These are phyloP conservation scores for Ancistrus triradiatus DNA, from an alignment of 2,113 vertebrate genomes.

Conservation along the genomic window DNA sequence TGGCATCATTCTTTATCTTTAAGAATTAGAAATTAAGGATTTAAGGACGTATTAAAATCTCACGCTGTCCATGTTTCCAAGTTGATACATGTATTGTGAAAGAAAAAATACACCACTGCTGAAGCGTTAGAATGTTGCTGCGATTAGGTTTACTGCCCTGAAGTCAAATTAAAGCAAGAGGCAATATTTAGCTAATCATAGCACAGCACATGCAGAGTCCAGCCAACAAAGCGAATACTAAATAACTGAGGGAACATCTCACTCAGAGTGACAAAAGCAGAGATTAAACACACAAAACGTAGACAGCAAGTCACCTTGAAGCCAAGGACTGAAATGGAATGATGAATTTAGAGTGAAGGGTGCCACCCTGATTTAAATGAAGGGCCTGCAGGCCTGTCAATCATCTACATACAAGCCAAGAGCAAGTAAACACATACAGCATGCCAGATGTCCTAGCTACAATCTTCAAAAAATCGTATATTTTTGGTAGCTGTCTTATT, in stretches of 20 bases:
- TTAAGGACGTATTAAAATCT: neutral
- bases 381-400: constrained; percentile 51
- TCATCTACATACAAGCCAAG: constrained; percentile 53
- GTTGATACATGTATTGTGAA: neutral
- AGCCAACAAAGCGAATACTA: constrained; percentile 10
- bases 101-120: neutral
- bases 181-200: constrained; percentile 45
- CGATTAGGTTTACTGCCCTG: neutral
- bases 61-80: neutral
- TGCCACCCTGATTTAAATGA: constrained; percentile 63
- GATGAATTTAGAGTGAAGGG: constrained; percentile 56
- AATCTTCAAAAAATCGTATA: constrained; percentile 9
- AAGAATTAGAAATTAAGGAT: neutral
- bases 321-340: constrained; percentile 45
- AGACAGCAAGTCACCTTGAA: constrained; percentile 63
- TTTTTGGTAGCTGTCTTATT: too few relatives aligned
- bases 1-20: neutral
- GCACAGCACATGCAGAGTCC: constrained; percentile 34
- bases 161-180: constrained; percentile 5
- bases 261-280: constrained; percentile 12
- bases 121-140: neutral
- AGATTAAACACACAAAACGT: constrained; percentile 28
- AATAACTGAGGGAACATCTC: constrained; percentile 4
- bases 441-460: neutral
- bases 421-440: neutral